These are phyloP conservation scores for Drosophila silvestris DNA, from an alignment of 2,888 invertebrate genomes.

Conservation along the genomic window DNA sequence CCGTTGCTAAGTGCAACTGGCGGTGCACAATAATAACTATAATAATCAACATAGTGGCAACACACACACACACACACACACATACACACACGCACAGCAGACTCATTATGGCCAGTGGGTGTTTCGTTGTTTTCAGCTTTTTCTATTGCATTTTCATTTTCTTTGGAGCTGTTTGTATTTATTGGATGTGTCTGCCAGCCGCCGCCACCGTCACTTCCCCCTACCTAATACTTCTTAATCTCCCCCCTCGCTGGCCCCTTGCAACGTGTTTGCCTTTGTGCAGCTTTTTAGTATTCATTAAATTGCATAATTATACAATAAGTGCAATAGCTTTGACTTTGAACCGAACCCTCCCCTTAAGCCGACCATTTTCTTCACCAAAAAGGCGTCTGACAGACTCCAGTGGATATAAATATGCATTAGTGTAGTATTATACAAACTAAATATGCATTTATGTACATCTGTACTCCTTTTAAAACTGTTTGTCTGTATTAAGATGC, in stretches of 20 bases:
- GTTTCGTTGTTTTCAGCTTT: constrained; percentile 10
- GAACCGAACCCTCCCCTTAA: not conserved
- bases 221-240: not conserved
- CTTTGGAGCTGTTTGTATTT: constrained; percentile 58
- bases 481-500: not conserved
- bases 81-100: constrained; percentile 30
- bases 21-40: constrained; percentile 69
- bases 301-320: constrained; percentile 80
- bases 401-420: constrained; percentile 46
- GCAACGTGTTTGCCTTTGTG: constrained; percentile 23
- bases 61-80: constrained; percentile 28
- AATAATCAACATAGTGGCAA: constrained; percentile 71
- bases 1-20: constrained; percentile 58
- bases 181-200: constrained; percentile 43
- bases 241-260: not conserved
- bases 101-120: constrained; percentile 19
- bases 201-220: not conserved
- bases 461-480: not conserved
- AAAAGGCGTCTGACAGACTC: constrained; percentile 18
- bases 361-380: not conserved
- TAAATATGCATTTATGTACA: constrained; percentile 18
- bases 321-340: constrained; percentile 67
- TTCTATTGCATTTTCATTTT: constrained; percentile 66
- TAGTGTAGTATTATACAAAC: constrained; percentile 27
- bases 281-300: constrained; percentile 78